These are phyloP conservation scores for Nomada hirtipes DNA, from an alignment of 2,888 invertebrate genomes.

Conservation along the genomic window DNA sequence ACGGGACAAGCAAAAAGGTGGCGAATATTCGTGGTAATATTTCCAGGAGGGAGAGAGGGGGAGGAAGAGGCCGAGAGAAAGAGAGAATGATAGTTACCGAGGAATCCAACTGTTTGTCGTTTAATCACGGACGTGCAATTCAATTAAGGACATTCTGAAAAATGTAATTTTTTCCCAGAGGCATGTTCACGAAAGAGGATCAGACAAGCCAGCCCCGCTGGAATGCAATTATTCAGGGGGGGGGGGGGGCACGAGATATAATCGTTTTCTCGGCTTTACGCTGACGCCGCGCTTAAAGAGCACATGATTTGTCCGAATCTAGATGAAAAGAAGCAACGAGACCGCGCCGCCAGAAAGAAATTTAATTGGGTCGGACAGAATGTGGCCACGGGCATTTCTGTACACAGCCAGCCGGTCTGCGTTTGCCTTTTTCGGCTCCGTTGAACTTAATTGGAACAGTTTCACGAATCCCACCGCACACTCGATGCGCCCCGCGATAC, in stretches of 20 bases:
- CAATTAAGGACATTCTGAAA: conserved; percentile 37
- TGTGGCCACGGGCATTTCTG: conserved; percentile 40
- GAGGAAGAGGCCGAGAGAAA: no score
- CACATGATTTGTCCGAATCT: conserved; percentile 40
- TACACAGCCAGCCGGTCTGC: conserved; percentile 36
- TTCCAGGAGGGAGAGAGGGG: no score
- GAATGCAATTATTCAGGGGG: conserved; percentile 49
- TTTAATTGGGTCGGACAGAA: conserved; percentile 77
- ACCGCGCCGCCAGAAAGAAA: conserved; percentile 39
- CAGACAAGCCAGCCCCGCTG: background rate
- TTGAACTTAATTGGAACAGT: conserved; percentile 73
- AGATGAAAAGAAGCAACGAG: conserved; percentile 45
- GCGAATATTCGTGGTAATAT: background rate
- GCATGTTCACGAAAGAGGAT: conserved; percentile 10
- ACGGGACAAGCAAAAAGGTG: background rate
- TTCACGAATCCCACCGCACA: conserved; percentile 39
- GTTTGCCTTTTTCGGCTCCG: conserved; percentile 69
- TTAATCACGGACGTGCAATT: conserved; percentile 12
- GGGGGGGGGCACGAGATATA: conserved; percentile 29
- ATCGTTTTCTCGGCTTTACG: conserved; percentile 43
- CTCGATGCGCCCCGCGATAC: conserved; percentile 15
- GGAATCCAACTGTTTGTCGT: background rate
- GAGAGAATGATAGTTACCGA: background rate
- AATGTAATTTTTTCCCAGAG: background rate
- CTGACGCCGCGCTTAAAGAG: conserved; percentile 50